phyloP scores from a whole-genome alignment of 2,797 vertebrate genomes.

The Steatocranus sp. region DNA sequence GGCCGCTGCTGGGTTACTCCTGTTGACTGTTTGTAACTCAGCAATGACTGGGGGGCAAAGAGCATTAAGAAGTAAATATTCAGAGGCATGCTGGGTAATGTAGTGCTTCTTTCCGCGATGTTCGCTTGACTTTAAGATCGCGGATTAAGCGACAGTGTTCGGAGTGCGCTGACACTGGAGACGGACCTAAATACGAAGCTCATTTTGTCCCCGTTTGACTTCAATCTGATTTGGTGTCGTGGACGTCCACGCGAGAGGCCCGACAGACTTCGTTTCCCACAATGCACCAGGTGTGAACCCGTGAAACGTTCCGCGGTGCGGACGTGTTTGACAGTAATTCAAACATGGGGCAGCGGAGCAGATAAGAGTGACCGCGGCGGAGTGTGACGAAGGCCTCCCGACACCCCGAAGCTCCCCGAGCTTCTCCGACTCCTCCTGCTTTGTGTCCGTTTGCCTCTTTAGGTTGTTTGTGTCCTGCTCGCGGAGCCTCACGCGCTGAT shows the following conservation, averaged over 20 bases:
- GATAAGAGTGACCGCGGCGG: rapidly evolving
- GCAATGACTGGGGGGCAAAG: background rate
- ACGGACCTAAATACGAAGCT: rapidly evolving
- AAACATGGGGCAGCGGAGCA: slow-evolving; percentile 46
- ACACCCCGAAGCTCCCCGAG: background rate
- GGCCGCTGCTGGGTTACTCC: background rate
- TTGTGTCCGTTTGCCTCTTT: background rate
- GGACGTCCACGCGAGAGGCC: background rate
- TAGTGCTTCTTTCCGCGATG: background rate
- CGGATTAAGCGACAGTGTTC: rapidly evolving
- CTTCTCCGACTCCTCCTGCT: rapidly evolving
- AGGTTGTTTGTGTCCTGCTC: rapidly evolving
- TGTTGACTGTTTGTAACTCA: background rate
- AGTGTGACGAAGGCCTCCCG: background rate
- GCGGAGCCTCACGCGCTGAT: background rate
- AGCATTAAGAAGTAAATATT: background rate
- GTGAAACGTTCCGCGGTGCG: slow-evolving; percentile 29
- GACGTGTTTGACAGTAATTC: slow-evolving; percentile 65
- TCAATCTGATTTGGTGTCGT: background rate
- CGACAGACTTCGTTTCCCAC: slow-evolving; percentile 62
- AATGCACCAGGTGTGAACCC: slow-evolving; percentile 26
- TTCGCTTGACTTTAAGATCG: rapidly evolving
- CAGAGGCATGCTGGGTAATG: slow-evolving; percentile 19
- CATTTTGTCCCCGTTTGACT: background rate
- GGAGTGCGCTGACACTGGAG: rapidly evolving